Percentiles rank a stretch among this genome's conserved stretches.
Conservation (phyloP, 2,113 vertebrate species). For the Equus quagga region DNA sequence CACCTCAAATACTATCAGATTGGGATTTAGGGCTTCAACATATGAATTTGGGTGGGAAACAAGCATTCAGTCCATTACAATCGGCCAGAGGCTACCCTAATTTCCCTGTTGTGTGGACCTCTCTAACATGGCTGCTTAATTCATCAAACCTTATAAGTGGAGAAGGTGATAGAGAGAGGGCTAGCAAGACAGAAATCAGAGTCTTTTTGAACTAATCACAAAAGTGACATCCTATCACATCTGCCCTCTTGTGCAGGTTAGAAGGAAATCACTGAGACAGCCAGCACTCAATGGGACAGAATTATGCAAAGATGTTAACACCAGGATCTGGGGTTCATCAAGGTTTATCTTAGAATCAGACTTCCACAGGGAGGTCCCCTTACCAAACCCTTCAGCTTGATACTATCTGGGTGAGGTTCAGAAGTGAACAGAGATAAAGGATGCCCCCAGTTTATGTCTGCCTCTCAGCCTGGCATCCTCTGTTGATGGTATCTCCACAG, state of each 20-base stretch:
- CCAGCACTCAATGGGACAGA: not conserved
- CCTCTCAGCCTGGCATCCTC: not conserved
- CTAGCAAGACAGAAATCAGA: not conserved
- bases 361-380: not conserved
- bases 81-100: not conserved
- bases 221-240: not conserved
- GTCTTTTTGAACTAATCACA: not conserved
- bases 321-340: too few relatives aligned
- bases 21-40: not conserved
- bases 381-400: accelerated
- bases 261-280: not conserved
- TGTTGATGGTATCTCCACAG: accelerated
- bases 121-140: not conserved
- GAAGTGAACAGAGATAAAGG: not conserved
- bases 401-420: too few relatives aligned
- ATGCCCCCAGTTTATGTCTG: too few relatives aligned
- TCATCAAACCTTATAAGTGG: not conserved
- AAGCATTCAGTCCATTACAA: too few relatives aligned
- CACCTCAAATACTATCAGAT: too few relatives aligned
- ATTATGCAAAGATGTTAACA: too few relatives aligned
- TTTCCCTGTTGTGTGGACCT: not conserved
- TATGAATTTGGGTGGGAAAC: not conserved
- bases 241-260: too few relatives aligned
- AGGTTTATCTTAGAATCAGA: not conserved
- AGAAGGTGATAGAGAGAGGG: too few relatives aligned